Percentiles rank a stretch among this genome's conserved stretches.
phyloP scores from a whole-genome alignment of 2,888 invertebrate species.

The Amorpha juglandis region DNA sequence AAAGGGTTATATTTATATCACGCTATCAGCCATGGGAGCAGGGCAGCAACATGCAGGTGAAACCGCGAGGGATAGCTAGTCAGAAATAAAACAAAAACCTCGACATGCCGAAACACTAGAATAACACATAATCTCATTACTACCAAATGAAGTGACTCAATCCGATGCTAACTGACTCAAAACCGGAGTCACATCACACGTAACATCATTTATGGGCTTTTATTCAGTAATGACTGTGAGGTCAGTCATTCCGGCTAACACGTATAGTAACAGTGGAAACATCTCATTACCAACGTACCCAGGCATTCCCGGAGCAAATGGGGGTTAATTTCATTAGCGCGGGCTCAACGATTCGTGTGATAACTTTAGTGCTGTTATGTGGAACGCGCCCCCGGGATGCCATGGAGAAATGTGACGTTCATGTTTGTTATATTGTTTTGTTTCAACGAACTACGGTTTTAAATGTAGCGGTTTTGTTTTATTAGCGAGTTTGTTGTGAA shows the following conservation, averaged over 20 bases:
- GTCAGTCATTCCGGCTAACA: conserved; percentile 58
- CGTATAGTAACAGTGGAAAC: conserved; percentile 67
- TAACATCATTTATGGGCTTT: conserved; percentile 38
- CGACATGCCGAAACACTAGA: background rate
- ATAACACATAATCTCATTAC: background rate
- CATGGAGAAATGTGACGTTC: conserved; percentile 52
- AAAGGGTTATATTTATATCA: too few relatives aligned
- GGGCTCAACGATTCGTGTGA: conserved; percentile 82
- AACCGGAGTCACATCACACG: background rate
- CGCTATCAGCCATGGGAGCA: too few relatives aligned
- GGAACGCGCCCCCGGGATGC: conserved; percentile 69
- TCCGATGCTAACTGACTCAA: conserved; percentile 28
- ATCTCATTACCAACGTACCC: conserved; percentile 73
- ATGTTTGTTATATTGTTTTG: conserved; percentile 49
- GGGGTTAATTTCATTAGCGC: conserved; percentile 82
- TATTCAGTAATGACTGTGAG: conserved; percentile 51
- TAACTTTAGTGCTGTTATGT: conserved; percentile 80
- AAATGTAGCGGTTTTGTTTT: conserved; percentile 28
- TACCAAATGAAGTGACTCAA: background rate
- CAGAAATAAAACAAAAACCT: too few relatives aligned
- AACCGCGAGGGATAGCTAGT: too few relatives aligned
- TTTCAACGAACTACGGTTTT: conserved; percentile 1
- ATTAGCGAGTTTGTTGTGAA: conserved; percentile 29
- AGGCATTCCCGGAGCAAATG: conserved; percentile 63
- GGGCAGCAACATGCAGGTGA: too few relatives aligned